Evolutionary conservation across 2,797 vertebrate species (phyloP).

Genomic region (Eidolon dupreanum): DNA sequence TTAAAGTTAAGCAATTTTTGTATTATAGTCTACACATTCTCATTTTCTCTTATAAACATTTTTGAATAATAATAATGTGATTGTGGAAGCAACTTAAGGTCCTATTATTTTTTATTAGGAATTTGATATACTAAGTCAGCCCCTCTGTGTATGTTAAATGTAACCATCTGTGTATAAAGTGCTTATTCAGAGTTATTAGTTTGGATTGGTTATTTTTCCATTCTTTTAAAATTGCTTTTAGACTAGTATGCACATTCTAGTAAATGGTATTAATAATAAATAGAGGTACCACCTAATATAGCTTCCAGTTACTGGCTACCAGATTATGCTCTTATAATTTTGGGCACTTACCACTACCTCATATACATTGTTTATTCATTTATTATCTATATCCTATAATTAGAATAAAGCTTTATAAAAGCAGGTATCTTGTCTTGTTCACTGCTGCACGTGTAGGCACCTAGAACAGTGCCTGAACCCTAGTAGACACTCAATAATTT

Average conservation of each 20-base stretch:
- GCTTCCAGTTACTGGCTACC: not conserved
- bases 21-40: not conserved
- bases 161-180: not conserved
- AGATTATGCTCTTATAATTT: not conserved
- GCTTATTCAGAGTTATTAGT: not conserved
- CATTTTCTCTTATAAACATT: not conserved
- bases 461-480: not conserved
- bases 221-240: not conserved
- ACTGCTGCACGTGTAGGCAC: not conserved
- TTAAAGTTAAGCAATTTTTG: not conserved
- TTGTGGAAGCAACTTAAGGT: conserved; percentile 4
- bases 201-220: not conserved
- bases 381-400: not conserved
- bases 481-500: not conserved
- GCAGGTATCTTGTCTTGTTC: not conserved
- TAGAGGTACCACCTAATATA: not conserved
- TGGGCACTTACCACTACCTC: not conserved
- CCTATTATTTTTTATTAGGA: conserved; percentile 26
- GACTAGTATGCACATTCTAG: not conserved
- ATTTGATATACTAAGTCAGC: not conserved
- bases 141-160: not conserved
- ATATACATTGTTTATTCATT: not conserved
- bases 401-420: not conserved
- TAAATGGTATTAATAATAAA: not conserved
- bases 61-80: not conserved